These are phyloP conservation scores for Halictus quadricinctus DNA, from an alignment of 2,888 invertebrate genomes.

Conservation along the genomic window DNA sequence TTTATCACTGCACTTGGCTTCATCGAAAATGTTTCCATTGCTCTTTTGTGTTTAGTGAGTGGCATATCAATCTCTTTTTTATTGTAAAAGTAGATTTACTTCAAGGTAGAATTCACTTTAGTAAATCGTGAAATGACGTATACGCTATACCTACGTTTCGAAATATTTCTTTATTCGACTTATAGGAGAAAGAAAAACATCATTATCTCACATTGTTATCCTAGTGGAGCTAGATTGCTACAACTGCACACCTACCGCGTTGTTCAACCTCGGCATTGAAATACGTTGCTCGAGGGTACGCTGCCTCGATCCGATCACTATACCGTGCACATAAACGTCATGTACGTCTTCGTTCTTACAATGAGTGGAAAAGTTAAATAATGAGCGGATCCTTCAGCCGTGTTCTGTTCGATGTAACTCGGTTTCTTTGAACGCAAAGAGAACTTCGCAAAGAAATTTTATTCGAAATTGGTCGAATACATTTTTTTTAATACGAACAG, in stretches of 20 bases:
- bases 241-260: background rate
- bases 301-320: background rate
- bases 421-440: background rate
- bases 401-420: background rate
- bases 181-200: background rate
- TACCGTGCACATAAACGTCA: background rate
- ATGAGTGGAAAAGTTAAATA: background rate
- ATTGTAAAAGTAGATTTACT: background rate
- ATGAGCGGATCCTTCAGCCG: background rate
- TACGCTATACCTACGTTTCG: background rate
- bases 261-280: conserved; percentile 3
- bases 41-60: background rate
- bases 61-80: background rate
- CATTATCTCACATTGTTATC: background rate
- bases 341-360: background rate
- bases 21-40: background rate
- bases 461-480: background rate
- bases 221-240: background rate
- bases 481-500: no score
- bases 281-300: conserved; percentile 2
- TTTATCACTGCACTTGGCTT: no score
- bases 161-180: background rate
- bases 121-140: background rate
- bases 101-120: background rate
- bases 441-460: background rate